These are phyloP conservation scores for Crenuchus spilurus DNA, from an alignment of 2,797 vertebrate genomes.

Conservation along the genomic window DNA sequence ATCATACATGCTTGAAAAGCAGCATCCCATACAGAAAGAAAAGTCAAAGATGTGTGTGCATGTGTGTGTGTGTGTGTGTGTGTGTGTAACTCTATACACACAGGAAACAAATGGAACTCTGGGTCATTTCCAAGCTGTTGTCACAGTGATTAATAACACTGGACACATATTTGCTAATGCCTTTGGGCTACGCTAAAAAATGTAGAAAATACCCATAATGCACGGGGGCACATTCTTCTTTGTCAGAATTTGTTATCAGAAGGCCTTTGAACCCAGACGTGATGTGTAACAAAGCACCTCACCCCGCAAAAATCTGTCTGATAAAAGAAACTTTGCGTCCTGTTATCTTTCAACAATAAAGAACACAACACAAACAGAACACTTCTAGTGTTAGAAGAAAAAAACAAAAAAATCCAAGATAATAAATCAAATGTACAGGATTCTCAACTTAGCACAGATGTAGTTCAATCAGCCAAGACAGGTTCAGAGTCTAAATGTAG, in stretches of 20 bases:
- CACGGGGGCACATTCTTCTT: constrained; percentile 76
- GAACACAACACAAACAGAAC: constrained; percentile 40
- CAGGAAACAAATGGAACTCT: constrained; percentile 70
- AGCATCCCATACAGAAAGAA: no score
- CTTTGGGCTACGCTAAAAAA: constrained; percentile 69
- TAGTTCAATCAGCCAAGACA: no score
- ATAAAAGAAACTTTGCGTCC: constrained; percentile 39
- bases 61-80: constrained; percentile 18
- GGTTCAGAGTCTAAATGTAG: no score
- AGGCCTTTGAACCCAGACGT: constrained; percentile 71
- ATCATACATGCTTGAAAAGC: no score
- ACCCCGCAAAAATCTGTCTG: not conserved
- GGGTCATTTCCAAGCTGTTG: constrained; percentile 75
- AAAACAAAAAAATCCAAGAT: no score
- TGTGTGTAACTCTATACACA: constrained; percentile 59
- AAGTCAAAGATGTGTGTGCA: not conserved
- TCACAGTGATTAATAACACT: constrained; percentile 84
- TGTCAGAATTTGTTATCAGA: constrained; percentile 80
- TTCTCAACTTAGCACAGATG: no score
- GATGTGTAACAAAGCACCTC: constrained; percentile 41
- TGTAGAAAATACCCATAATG: constrained; percentile 72
- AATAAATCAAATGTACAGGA: no score
- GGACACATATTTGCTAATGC: constrained; percentile 78
- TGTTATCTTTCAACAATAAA: constrained; percentile 31
- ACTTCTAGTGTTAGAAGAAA: not conserved